Conservation (phyloP, 2,797 vertebrate genomes). For the Coregonus suidteri region DNA sequence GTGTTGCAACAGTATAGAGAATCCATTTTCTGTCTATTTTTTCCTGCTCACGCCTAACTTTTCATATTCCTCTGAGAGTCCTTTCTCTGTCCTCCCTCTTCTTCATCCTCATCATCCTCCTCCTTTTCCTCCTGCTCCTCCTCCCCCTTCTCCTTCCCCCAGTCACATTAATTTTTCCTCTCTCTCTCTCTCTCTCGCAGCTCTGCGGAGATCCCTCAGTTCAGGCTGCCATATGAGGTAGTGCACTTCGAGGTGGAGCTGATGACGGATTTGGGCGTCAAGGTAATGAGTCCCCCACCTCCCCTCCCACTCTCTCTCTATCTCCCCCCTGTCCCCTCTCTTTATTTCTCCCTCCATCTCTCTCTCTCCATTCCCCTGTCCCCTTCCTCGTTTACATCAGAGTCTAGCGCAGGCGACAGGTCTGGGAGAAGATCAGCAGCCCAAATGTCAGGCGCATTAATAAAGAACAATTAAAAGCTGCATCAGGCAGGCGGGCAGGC, state of each 20-base stretch:
- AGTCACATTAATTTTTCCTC: background rate
- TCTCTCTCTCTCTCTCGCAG: slow-evolving; percentile 62
- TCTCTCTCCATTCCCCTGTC: background rate
- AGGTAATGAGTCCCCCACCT: slow-evolving; percentile 75
- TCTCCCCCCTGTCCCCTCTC: background rate
- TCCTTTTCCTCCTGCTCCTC: slow-evolving; percentile 9
- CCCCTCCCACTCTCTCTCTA: background rate
- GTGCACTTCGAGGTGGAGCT: slow-evolving; percentile 82
- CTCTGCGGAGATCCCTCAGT: slow-evolving; percentile 82
- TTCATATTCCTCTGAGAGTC: slow-evolving; percentile 11
- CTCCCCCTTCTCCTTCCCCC: slow-evolving; percentile 38
- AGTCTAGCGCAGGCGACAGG: slow-evolving; percentile 19
- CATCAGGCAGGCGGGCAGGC: slow-evolving; percentile 69
- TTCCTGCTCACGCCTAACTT: background rate
- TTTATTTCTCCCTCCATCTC: background rate
- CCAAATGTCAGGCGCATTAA: slow-evolving; percentile 78
- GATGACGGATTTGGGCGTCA: slow-evolving; percentile 84
- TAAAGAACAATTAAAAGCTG: slow-evolving; percentile 82
- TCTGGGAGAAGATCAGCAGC: slow-evolving; percentile 63
- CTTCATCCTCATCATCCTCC: slow-evolving; percentile 5
- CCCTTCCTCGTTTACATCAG: background rate
- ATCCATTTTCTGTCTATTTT: background rate
- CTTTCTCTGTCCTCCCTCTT: slow-evolving; percentile 12
- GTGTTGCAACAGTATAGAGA: background rate
- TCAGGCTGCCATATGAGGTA: slow-evolving; percentile 79